Percentiles rank a stretch among this genome's conserved stretches.
Conservation (phyloP, 2,797 vertebrate species). For the Setipinna tenuifilis region DNA sequence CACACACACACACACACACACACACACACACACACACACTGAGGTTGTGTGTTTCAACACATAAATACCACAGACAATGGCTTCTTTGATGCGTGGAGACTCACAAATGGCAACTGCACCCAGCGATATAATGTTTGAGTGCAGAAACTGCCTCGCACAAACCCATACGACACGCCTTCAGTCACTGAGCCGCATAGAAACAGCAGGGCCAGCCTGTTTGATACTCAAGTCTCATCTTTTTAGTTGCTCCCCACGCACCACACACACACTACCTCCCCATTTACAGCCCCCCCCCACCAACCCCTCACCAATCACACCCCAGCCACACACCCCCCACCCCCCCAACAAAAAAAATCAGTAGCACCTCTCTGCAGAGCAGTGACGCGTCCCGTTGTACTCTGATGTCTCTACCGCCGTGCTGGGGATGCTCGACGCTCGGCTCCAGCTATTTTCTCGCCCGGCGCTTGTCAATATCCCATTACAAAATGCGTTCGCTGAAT, state of each 20-base stretch:
- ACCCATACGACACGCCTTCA: neutral
- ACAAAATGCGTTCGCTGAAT: constrained; percentile 24
- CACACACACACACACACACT: too few species aligned
- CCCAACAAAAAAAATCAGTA: too few species aligned
- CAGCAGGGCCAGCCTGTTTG: neutral
- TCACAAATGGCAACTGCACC: too few species aligned
- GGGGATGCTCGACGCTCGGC: neutral
- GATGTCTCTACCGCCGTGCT: neutral
- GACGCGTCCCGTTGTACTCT: neutral
- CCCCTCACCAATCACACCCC: neutral
- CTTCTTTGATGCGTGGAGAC: too few species aligned
- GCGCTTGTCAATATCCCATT: constrained; percentile 23
- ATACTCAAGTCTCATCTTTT: constrained; percentile 11
- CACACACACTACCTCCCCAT: neutral
- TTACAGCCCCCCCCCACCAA: neutral
- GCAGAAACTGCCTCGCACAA: too few species aligned
- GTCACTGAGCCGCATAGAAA: neutral
- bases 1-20: too few species aligned
- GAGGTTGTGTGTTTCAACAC: too few species aligned
- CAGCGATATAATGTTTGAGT: too few species aligned
- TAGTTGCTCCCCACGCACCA: neutral
- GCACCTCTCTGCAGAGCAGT: neutral
- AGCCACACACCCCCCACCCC: neutral
- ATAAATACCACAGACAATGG: too few species aligned
- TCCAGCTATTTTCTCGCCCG: neutral